Base-by-base conservation (phyloP, 2,888 invertebrate genomes). In the Lathronympha strigana region DNA sequence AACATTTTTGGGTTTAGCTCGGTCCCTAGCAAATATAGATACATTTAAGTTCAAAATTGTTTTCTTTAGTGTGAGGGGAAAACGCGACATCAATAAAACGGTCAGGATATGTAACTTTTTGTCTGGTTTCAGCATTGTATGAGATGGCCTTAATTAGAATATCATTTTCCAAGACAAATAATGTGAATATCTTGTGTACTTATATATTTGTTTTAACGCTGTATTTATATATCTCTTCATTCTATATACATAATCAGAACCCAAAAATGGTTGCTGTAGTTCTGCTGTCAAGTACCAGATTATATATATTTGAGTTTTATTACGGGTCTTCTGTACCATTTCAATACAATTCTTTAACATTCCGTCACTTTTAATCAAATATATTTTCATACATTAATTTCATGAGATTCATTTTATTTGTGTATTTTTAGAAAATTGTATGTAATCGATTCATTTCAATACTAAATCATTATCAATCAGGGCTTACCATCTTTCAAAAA, bases 371-470 rank as follows among this genome's bases (percentile, higher is more conserved):
- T 31, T 28, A 54, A 47, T 43, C 36, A n/a, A 53, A 43, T 19
- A 45, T 67, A 63, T 69, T 66, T 67, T 68, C n/a, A 50, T 53
- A 54, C 43, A 21, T 36, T 62, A 19, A 61, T 66, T 57, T 57
- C 15, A 19, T 15, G 19, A 3, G 25, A 13, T 13, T 47, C n/a
- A 19, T 28, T 17, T 50, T 9, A 6, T 50, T 13, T 51, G 4
- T 40, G 8, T 40, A 17, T 43, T 36, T 9, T 23, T 36, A 1
- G 17, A 36, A 0, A 36, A 19, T 2, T 31, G 9, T 28, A n/a
- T 13, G 4, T 4, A 9, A 19, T 19, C 19, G n/a, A 11, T 50
- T 13, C 31, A 49, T 50, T 31, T 25, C 25, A 38, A 17, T 47
- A 11, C 11, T 36, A 36, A 53, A 33, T 40, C 36, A 45, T 62